Conservation (phyloP, 2,888 invertebrate species). For the Gerris lacustris region DNA sequence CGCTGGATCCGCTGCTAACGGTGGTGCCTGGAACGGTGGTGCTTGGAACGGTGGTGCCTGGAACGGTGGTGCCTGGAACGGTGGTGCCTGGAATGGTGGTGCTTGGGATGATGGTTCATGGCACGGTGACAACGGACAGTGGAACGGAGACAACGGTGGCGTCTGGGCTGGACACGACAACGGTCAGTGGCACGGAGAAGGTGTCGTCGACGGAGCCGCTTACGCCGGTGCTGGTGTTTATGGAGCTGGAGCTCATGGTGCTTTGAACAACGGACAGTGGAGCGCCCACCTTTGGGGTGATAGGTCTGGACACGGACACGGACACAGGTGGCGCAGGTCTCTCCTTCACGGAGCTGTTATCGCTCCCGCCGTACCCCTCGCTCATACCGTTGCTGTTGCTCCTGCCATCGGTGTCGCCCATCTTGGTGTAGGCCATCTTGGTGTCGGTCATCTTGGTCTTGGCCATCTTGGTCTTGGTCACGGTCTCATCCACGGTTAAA, state of each 20-base stretch:
- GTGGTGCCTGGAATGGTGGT: constrained; percentile 8
- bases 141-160: constrained; percentile 17
- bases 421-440: background rate
- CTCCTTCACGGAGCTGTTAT: background rate
- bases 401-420: background rate
- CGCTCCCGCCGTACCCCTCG: background rate
- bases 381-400: background rate
- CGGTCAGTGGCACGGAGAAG: constrained; percentile 20
- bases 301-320: constrained; percentile 16
- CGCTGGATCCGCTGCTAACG: constrained; percentile 15
- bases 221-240: constrained; percentile 18
- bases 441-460: background rate
- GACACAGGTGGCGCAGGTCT: background rate
- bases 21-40: background rate
- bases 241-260: background rate
- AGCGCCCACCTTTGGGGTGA: constrained; percentile 17
- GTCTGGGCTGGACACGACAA: constrained; percentile 9
- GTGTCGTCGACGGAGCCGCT: constrained; percentile 20
- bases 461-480: background rate
- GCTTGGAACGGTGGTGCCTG: background rate
- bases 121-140: constrained; percentile 12
- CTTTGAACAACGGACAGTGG: constrained; percentile 19
- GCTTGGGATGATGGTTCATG: constrained; percentile 8
- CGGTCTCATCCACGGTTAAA: constrained; percentile 1
- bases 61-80: constrained; percentile 12